Evolutionary conservation across 2,888 invertebrate genomes (phyloP).

Genomic region (Polydesmus complanatus): DNA sequence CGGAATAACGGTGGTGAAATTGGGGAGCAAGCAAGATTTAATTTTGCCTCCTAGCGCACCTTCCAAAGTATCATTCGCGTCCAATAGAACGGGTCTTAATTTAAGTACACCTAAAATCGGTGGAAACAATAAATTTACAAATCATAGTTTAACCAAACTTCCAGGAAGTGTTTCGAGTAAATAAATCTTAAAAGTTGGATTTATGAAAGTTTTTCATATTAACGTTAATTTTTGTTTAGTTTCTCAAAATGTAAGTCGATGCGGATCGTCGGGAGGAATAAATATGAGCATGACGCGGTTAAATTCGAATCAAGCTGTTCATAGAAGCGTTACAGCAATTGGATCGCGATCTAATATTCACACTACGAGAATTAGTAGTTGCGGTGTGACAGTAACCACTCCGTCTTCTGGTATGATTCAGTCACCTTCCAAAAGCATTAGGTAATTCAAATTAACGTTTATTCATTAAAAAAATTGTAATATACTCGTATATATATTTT

Average conservation of each 20-base stretch:
- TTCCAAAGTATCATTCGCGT: constrained; percentile 10
- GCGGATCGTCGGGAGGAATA: constrained; percentile 48
- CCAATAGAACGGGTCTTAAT: constrained; percentile 16
- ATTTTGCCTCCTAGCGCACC: background rate
- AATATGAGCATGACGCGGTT: constrained; percentile 71
- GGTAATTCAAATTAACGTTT: constrained; percentile 19
- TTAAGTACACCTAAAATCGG: constrained; percentile 20
- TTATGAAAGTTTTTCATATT: background rate
- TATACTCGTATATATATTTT: too few relatives aligned
- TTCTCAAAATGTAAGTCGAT: constrained; percentile 24
- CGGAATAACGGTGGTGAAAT: constrained; percentile 64
- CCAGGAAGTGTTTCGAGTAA: constrained; percentile 20
- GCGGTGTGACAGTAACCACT: constrained; percentile 49
- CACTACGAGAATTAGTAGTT: constrained; percentile 35
- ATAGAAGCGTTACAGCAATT: constrained; percentile 23
- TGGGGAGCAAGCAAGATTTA: constrained; percentile 39
- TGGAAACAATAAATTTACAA: constrained; percentile 17
- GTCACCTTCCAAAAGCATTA: constrained; percentile 26
- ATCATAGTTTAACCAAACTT: constrained; percentile 59
- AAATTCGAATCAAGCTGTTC: constrained; percentile 49
- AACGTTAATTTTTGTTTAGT: constrained; percentile 3
- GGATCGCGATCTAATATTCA: constrained; percentile 20
- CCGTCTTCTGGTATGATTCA: constrained; percentile 20
- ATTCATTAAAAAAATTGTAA: constrained; percentile 7
- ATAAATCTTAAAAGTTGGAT: background rate